Evolutionary conservation across 2,888 invertebrate genomes (phyloP), one percentile per base, ranked within the genome.

Genomic region (Argyresthia goedartella): DNA sequence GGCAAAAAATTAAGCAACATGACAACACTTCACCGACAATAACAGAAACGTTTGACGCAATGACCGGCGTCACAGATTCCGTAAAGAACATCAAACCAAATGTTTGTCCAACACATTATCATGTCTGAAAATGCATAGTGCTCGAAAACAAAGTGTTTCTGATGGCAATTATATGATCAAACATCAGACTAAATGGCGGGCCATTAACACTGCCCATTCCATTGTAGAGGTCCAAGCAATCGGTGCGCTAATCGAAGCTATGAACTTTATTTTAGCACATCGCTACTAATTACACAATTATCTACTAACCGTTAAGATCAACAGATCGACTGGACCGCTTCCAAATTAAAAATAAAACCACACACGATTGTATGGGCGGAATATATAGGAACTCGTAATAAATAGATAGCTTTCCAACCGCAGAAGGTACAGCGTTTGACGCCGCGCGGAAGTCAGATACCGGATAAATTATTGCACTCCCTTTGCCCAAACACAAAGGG

Each of bases 261-360:
- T 66, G 64, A 66, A 75, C 67, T 73, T 63, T 60, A 72, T 81
- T 80, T 82, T 79, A 81, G 79, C 81, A 78, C 75, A 64, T 77
- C 68, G 65, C 64, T 75, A 74, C 77, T 81, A 81, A 82, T 76
- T 63, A 74, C 70, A n/a, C 74, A 77, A 81, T 77, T 75, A 77
- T 69, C 39, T 11, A 44, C 44, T 13, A 71, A 67, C 65, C 60
- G 63, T 60, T 61, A 57, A 63, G 62, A 49, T 49, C 16, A 50
- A 50, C 35, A 34, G 8, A 50, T 50, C 25, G 8, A 16, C 9
- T 25, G n/a, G 33, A 47, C n/a, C 9, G 39, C 9, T 44, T 35
- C 39, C n/a, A 8, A 39, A 39, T 39, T 39, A 39, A n/a, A n/a
- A 11, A 39, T n/a, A 11, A 39, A 39, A 39, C 39, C 9, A 39